These are phyloP conservation scores for Megaleporinus macrocephalus DNA, from an alignment of 2,113 vertebrate species.

Conservation along the genomic window DNA sequence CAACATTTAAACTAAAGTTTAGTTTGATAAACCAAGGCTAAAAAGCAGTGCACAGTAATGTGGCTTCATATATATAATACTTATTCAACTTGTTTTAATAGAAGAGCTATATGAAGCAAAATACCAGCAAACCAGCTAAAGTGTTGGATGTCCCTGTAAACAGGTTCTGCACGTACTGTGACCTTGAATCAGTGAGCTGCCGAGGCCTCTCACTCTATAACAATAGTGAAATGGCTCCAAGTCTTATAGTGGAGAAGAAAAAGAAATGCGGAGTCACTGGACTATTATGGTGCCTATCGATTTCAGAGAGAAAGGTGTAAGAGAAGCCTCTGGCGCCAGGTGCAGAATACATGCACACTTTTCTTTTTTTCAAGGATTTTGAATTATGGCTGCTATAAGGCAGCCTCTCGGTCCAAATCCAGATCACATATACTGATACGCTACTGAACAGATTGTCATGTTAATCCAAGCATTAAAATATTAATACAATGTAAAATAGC, in stretches of 20 bases:
- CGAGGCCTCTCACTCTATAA: background rate
- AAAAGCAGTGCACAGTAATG: too few species aligned
- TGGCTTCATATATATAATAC: too few species aligned
- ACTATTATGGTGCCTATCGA: constrained; percentile 20
- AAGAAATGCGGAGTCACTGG: constrained; percentile 3
- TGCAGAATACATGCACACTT: constrained; percentile 5
- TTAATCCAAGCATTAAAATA: background rate
- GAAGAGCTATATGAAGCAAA: too few species aligned
- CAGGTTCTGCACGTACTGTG: background rate
- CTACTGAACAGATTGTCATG: background rate
- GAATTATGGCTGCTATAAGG: background rate
- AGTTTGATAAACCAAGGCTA: too few species aligned
- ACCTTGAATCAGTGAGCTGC: background rate
- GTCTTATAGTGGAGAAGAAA: background rate
- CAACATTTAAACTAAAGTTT: too few species aligned
- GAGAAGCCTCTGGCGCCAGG: constrained; percentile 17
- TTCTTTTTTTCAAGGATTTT: background rate
- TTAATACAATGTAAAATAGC: background rate
- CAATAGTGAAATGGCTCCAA: constrained; percentile 2
- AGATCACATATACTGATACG: background rate
- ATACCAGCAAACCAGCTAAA: too few species aligned
- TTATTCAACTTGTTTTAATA: too few species aligned
- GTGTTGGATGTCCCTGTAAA: background rate
- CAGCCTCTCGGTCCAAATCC: background rate
- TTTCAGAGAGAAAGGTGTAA: constrained; percentile 18